Evolutionary conservation across 2,113 vertebrate species (phyloP).

Genomic region (Forbesichthys agassizii): DNA sequence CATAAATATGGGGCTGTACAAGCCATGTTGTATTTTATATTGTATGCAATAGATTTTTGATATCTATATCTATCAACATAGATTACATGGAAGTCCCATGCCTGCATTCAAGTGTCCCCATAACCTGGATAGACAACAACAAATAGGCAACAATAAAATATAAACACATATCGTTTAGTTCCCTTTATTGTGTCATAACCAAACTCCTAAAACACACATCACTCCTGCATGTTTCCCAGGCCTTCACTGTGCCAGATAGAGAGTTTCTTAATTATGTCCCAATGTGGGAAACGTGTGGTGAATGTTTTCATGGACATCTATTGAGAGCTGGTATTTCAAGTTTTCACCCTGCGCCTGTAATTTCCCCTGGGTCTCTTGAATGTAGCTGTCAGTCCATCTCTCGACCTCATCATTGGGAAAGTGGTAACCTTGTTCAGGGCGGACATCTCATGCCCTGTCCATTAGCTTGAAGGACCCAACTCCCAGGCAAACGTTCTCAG

Average conservation of each 20-base stretch:
- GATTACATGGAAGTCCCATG: neutral
- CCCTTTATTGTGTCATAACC: slow-evolving; percentile 31
- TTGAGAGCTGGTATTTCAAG: slow-evolving; percentile 46
- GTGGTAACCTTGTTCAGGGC: slow-evolving; percentile 46
- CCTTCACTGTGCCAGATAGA: slow-evolving; percentile 30
- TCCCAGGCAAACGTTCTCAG: slow-evolving; percentile 45
- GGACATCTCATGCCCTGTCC: slow-evolving; percentile 45
- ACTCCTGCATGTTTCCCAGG: slow-evolving; percentile 42
- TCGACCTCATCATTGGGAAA: slow-evolving; percentile 46
- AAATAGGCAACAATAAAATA: slow-evolving; percentile 18
- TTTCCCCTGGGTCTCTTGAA: slow-evolving; percentile 56
- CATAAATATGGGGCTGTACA: slow-evolving; percentile 21
- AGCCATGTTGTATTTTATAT: slow-evolving; percentile 11
- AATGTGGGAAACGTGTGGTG: slow-evolving; percentile 24
- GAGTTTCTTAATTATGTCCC: slow-evolving; percentile 53
- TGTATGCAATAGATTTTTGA: neutral
- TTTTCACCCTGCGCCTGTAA: slow-evolving; percentile 39
- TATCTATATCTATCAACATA: neutral
- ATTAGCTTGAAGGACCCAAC: slow-evolving; percentile 41
- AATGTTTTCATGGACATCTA: slow-evolving; percentile 53
- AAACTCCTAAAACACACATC: slow-evolving; percentile 26
- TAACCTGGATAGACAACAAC: slow-evolving; percentile 1
- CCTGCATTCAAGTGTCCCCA: neutral
- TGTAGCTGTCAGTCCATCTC: slow-evolving; percentile 64
- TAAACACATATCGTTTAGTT: neutral